Evolutionary conservation across 2,888 invertebrate genomes (phyloP).

Genomic region (Spilarctia lutea): DNA sequence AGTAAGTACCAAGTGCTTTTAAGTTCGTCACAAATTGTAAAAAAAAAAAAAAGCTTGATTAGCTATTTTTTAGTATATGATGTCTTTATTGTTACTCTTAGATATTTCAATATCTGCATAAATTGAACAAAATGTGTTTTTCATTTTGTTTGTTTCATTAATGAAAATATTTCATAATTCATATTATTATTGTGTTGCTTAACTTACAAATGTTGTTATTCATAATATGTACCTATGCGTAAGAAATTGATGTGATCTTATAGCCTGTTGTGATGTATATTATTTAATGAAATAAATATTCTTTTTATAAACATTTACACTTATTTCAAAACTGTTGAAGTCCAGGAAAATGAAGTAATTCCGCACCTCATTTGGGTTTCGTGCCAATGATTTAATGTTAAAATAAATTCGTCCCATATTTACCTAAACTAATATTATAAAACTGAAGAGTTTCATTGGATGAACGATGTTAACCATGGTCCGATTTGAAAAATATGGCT

Average conservation of each 20-base stretch:
- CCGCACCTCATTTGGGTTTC: no score
- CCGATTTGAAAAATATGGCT: no score
- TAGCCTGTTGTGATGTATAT: conserved; percentile 1
- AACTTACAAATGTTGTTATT: neutral
- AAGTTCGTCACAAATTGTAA: neutral
- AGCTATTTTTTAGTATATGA: neutral
- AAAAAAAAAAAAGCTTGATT: neutral
- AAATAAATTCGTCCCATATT: no score
- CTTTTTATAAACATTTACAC: neutral
- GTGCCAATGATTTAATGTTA: no score
- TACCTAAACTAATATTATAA: no score
- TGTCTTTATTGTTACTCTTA: neutral
- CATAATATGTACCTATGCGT: neutral
- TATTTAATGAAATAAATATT: conserved; percentile 1
- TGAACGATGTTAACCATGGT: no score
- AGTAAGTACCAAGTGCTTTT: neutral
- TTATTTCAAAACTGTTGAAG: neutral
- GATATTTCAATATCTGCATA: neutral
- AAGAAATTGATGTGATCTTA: neutral
- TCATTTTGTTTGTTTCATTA: neutral
- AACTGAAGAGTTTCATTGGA: no score
- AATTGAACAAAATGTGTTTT: neutral
- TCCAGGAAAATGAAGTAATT: neutral
- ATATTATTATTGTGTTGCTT: neutral
- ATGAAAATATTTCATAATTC: neutral